phyloP scores from a whole-genome alignment of 2,113 vertebrate genomes.

The Alouatta palliata region DNA sequence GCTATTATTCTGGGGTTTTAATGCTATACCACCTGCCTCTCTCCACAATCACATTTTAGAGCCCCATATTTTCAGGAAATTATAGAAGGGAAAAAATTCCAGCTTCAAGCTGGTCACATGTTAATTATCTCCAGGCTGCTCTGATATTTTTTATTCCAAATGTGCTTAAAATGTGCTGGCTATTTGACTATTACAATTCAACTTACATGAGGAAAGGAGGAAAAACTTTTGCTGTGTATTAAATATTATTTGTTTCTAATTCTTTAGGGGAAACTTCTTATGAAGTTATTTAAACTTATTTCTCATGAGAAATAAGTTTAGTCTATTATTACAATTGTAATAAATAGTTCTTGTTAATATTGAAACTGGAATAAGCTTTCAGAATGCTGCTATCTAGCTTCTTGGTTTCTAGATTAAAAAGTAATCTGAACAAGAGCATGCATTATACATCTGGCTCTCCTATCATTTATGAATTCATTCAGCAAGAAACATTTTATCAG shows the following conservation, averaged over 20 bases:
- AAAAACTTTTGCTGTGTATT: constrained; percentile 11
- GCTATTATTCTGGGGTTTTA: background rate
- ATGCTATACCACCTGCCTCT: background rate
- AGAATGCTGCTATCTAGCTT: background rate
- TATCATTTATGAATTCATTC: background rate
- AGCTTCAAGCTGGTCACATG: constrained; percentile 17
- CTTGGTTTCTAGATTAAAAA: background rate
- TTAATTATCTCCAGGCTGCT: constrained; percentile 48
- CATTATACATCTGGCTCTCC: background rate
- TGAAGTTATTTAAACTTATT: no score
- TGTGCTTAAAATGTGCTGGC: background rate
- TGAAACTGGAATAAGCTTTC: background rate
- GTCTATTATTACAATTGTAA: constrained; percentile 31
- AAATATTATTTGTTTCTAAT: background rate
- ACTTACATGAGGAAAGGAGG: background rate
- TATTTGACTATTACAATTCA: constrained; percentile 65
- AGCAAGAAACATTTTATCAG: background rate
- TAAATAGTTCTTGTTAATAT: background rate
- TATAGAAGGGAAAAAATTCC: background rate
- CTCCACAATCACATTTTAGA: background rate
- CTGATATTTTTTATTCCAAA: constrained; percentile 56
- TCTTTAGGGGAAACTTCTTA: background rate
- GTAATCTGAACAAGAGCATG: background rate
- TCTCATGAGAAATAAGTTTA: background rate
- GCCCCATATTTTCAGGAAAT: background rate